Evolutionary conservation across 1,140 invertebrate species (phyloP).

Genomic region (Gryllus bimaculatus): DNA sequence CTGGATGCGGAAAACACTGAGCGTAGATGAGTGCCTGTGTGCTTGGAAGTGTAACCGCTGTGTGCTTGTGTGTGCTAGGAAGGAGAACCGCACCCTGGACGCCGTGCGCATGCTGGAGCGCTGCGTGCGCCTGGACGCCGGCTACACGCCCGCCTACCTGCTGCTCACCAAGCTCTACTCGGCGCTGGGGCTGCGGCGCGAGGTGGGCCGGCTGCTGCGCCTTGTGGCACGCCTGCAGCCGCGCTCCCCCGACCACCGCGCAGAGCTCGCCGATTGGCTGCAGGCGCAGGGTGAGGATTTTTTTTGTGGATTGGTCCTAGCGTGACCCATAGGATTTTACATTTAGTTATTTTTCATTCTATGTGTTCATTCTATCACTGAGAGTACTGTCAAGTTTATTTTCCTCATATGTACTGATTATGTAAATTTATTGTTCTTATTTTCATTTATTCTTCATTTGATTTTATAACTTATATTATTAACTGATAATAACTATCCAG

Average conservation of each 20-base stretch:
- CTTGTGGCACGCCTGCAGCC: constrained; percentile 51
- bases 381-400: too few species aligned
- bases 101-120: constrained; percentile 55
- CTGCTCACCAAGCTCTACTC: constrained; percentile 46
- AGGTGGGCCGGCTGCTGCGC: constrained; percentile 41
- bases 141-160: constrained; percentile 56
- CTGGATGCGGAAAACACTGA: too few species aligned
- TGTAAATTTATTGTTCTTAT: too few species aligned
- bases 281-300: constrained; percentile 10
- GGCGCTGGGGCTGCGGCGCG: constrained; percentile 37
- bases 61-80: constrained; percentile 38
- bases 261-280: constrained; percentile 57
- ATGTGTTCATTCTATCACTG: too few species aligned
- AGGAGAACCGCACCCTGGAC: constrained; percentile 51
- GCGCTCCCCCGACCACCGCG: constrained; percentile 53
- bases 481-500: too few species aligned
- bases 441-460: too few species aligned
- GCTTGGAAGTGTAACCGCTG: too few species aligned
- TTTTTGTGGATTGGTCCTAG: not conserved
- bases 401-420: too few species aligned
- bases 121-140: constrained; percentile 52
- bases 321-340: too few species aligned
- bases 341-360: too few species aligned
- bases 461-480: too few species aligned
- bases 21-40: too few species aligned